These are phyloP conservation scores for Chrysina gloriosa DNA, from an alignment of 2,888 invertebrate species.

Conservation along the genomic window DNA sequence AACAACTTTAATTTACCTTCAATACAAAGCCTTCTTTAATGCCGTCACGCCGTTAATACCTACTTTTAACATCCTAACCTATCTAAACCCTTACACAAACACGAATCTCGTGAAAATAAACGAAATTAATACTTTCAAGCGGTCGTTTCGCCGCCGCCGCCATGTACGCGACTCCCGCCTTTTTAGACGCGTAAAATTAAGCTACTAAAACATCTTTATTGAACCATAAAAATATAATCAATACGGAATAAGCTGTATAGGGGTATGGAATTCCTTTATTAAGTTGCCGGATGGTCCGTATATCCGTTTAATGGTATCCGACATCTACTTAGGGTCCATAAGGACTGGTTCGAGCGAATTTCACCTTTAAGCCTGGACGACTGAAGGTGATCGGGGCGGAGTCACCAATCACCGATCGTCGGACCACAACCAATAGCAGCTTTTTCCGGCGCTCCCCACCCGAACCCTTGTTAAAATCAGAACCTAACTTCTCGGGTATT, in stretches of 20 bases:
- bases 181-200: conserved; percentile 53
- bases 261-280: conserved; percentile 51
- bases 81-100: background rate
- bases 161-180: background rate
- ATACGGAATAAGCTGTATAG: conserved; percentile 58
- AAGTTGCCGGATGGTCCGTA: conserved; percentile 58
- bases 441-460: conserved; percentile 49
- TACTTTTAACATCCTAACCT: background rate
- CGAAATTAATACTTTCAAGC: conserved; percentile 9
- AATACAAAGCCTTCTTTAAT: background rate
- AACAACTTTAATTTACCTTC: too few relatives aligned
- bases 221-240: conserved; percentile 61
- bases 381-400: conserved; percentile 52
- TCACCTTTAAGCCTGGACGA: conserved; percentile 49
- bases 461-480: conserved; percentile 43
- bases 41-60: background rate
- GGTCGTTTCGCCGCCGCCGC: background rate
- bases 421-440: conserved; percentile 60
- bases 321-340: conserved; percentile 63
- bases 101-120: conserved; percentile 1
- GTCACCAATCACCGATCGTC: conserved; percentile 60
- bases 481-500: conserved; percentile 17
- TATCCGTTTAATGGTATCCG: conserved; percentile 61
- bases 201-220: conserved; percentile 59
- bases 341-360: conserved; percentile 55